Percentiles rank a stretch among this genome's conserved stretches.
These are phyloP conservation scores for Ashinkailepas kermadecensis DNA, from an alignment of 2,888 invertebrate genomes.

Conservation along the genomic window DNA sequence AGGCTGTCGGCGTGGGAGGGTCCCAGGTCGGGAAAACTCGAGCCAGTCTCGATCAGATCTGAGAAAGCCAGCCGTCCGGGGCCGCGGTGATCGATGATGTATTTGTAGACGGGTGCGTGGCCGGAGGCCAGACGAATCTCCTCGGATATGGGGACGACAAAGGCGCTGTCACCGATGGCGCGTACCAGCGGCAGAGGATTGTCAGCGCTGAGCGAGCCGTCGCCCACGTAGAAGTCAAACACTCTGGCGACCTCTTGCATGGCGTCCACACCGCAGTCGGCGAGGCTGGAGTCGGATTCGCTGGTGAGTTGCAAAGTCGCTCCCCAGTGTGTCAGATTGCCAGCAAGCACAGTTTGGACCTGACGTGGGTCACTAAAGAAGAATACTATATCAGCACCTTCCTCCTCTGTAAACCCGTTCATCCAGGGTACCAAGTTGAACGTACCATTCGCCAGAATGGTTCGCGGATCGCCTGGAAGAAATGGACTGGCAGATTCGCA, in stretches of 20 bases:
- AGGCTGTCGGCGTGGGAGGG: background rate
- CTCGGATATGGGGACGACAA: background rate
- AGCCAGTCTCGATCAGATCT: too few species aligned
- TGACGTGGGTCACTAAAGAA: background rate
- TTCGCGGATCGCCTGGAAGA: background rate
- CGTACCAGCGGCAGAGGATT: background rate
- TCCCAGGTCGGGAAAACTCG: background rate
- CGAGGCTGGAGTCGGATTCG: background rate
- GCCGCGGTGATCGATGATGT: background rate
- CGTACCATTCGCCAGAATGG: background rate
- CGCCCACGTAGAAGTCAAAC: background rate
- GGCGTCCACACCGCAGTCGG: background rate
- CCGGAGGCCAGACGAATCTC: background rate
- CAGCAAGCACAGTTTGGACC: background rate
- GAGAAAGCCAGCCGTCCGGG: background rate
- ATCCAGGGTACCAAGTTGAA: slow-evolving; percentile 2
- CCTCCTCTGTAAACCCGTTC: background rate
- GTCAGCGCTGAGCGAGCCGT: too few species aligned
- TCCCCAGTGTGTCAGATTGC: background rate
- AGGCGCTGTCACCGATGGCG: background rate
- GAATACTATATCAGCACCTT: background rate
- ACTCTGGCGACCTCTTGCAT: background rate
- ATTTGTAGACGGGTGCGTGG: background rate
- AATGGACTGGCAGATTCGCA: background rate
- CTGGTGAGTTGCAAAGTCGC: background rate